Evolutionary conservation across 2,888 invertebrate genomes (phyloP), one percentile per base, ranked within the genome.

Genomic region (Mechanitis messenoides): DNA sequence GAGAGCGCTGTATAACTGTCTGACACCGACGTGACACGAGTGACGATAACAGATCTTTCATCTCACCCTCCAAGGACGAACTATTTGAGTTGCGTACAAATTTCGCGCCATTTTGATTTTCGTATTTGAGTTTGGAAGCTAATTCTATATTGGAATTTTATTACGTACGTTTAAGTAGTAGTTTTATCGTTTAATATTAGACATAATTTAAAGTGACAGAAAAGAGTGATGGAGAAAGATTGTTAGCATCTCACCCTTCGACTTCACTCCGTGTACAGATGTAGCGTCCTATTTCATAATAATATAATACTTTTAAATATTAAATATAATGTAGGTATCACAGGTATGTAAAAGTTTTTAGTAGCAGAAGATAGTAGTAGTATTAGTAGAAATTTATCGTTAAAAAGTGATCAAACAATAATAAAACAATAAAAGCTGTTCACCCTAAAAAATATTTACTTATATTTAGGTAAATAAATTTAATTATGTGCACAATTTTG

Each of bases 41-140:
- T 31, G 50, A 50, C 50, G 50, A 42, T 42, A 42, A 42, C 7
- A 42, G 42, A 42, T 42, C 42, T 7, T 42, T 42, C 42, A 42
- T 50, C 31, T 50, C 50, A 31, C 50, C 50, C 50, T 50, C 31
- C 50, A 50, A 50, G 50, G 50, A 50, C 50, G 50, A 31, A 50
- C 28, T 50, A 31, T 50, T 50, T 31, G 31, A 9, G 42, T 42
- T 42, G 42, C 9, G 42, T 42, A 42, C 50, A 31, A 50, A 50
- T 31, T 50, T 50, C 31, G 31, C 50, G 50, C 50, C 50, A 50
- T 50, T 50, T 50, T 50, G 50, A 28, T 31, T 50, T 6, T 50
- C 50, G 31, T 9, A 42, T 42, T 42, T 42, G 42, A 42, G 9
- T 42, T 42, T 42, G 42, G 42, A 42, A 42, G 3, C 9, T 9